Evolutionary conservation across 2,888 invertebrate genomes (phyloP).

Genomic region (Campoplex capitator): DNA sequence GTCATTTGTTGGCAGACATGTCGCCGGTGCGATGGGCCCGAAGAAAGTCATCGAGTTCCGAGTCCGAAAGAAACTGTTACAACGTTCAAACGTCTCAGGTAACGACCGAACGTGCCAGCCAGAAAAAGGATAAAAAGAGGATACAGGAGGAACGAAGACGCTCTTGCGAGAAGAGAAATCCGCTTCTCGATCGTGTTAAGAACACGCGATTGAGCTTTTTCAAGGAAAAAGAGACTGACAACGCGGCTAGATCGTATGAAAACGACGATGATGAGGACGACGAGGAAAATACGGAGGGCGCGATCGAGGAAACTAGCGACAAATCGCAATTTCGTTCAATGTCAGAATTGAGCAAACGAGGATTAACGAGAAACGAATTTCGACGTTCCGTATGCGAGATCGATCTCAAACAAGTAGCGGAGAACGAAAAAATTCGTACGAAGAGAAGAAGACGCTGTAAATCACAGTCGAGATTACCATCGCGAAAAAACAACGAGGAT

Average conservation of each 20-base stretch:
- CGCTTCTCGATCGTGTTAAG: slow-evolving; percentile 89
- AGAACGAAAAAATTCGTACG: slow-evolving; percentile 76
- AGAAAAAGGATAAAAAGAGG: slow-evolving; percentile 86
- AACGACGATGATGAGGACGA: slow-evolving; percentile 72
- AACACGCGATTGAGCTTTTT: slow-evolving; percentile 90
- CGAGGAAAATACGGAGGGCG: slow-evolving; percentile 71
- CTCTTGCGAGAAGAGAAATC: slow-evolving; percentile 89
- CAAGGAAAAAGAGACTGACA: slow-evolving; percentile 77
- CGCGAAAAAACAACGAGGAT: slow-evolving; percentile 69
- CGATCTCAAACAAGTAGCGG: slow-evolving; percentile 78
- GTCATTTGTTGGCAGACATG: slow-evolving; percentile 85
- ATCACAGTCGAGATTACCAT: slow-evolving; percentile 79
- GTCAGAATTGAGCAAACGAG: slow-evolving; percentile 76
- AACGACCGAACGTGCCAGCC: slow-evolving; percentile 85
- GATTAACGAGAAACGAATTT: slow-evolving; percentile 76
- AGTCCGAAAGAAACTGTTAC: slow-evolving; percentile 89
- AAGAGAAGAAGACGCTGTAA: slow-evolving; percentile 81
- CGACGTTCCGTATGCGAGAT: slow-evolving; percentile 80
- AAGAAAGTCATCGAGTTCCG: slow-evolving; percentile 87
- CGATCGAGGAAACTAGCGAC: slow-evolving; percentile 67
- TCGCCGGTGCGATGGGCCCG: slow-evolving; percentile 88
- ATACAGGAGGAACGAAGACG: slow-evolving; percentile 84
- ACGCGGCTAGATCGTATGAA: slow-evolving; percentile 70
- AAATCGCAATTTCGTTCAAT: slow-evolving; percentile 77
- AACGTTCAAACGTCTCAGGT: slow-evolving; percentile 86